Evolutionary conservation across 2,888 invertebrate species (phyloP), one percentile per base, ranked within the genome.

Genomic region (Lasioglossum villosulum): DNA sequence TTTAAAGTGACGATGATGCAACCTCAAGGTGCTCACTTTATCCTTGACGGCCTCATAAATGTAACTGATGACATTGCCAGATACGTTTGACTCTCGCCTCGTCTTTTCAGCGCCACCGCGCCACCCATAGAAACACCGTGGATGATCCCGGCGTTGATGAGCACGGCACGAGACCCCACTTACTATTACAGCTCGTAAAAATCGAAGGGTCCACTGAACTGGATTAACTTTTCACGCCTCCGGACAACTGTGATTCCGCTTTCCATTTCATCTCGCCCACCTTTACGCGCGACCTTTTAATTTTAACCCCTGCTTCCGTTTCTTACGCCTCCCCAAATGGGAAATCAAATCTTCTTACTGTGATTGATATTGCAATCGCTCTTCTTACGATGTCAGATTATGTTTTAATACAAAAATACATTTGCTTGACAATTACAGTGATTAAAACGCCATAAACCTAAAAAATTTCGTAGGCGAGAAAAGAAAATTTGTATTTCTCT

Each of bases 1-100:
- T 95, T 95, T 95, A 95, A 95, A 95, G 95, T 94, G 95, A 95
- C 95, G 95, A 95, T 95, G 95, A 95, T 94, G 95, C 94, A 95
- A 95, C 95, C 95, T 94, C 95, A 94, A 95, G 94, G 94, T 95
- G 94, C 94, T 95, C 95, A 94, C 93, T 94, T 94, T 94, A 95
- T 94, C 93, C 94, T 94, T 95, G 93, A 95, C 92, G 92, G 93
- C 93, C 92, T 95, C 95, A 94, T 95, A 95, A 95, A 95, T 95
- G 95, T 95, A 94, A 94, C 94, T 93, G 94, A 95, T 94, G 95
- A 95, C 95, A 95, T 94, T 95, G 94, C 94, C 93, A 93, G 94
- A 94, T 94, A 93, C 93, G 93, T 93, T 93, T 92, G 92, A 93
- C 93, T 93, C 89, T 52, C 52, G 87, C 83, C 87, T 90, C 86